A percentile compares a stretch with the other conserved stretches of the same genome.
Conservation (phyloP, 2,888 invertebrate genomes). For the Cosmia trapezina region DNA sequence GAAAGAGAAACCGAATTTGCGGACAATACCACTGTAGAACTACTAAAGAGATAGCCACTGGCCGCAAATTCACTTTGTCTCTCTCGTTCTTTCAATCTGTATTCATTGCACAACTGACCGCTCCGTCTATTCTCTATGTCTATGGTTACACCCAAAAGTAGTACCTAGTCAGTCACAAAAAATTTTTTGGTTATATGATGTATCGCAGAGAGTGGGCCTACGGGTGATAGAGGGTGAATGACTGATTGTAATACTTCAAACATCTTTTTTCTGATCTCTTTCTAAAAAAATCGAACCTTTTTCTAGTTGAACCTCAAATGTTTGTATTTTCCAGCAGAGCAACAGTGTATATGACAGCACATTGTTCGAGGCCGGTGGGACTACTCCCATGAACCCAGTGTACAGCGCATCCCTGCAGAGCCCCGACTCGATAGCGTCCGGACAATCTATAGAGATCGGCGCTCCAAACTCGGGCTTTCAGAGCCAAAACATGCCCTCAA, state of each 20-base stretch:
- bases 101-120: too few species aligned
- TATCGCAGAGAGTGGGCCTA: neutral
- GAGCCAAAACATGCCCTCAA: slow-evolving; percentile 80
- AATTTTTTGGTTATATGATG: neutral
- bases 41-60: too few species aligned
- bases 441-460: slow-evolving; percentile 85
- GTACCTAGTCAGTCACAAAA: neutral
- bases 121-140: too few species aligned
- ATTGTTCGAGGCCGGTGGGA: slow-evolving; percentile 92
- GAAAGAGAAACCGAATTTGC: too few species aligned
- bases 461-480: slow-evolving; percentile 72
- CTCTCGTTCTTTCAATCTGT: too few species aligned
- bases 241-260: neutral
- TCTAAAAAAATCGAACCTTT: neutral
- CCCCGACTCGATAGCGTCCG: slow-evolving; percentile 92
- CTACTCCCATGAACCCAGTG: slow-evolving; percentile 92
- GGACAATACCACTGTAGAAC: too few species aligned
- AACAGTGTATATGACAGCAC: slow-evolving; percentile 94
- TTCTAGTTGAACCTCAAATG: slow-evolving; percentile 10
- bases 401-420: slow-evolving; percentile 93
- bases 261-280: neutral
- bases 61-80: too few species aligned
- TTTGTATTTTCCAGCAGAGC: slow-evolving; percentile 86
- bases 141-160: neutral
- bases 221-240: neutral